phyloP scores from a whole-genome alignment of 2,113 vertebrate species.

The Pangasianodon hypophthalmus region DNA sequence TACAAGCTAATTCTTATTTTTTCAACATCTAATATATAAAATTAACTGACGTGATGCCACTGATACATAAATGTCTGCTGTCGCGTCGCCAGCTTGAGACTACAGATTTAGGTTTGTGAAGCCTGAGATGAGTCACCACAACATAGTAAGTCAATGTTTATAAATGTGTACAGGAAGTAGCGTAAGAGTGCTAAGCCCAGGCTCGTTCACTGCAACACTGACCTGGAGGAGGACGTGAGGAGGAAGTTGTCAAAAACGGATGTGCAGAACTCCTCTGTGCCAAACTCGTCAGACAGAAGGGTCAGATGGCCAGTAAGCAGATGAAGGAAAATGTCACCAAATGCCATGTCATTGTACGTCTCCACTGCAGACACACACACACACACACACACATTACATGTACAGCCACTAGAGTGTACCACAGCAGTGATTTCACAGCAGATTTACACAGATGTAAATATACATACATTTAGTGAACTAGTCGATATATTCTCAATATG shows the following conservation, averaged over 20 bases:
- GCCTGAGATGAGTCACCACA: background rate
- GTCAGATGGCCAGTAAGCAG: constrained; percentile 90
- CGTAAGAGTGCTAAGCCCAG: background rate
- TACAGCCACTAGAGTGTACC: background rate
- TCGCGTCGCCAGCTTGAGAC: background rate
- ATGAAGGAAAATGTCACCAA: constrained; percentile 96
- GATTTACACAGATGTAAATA: background rate
- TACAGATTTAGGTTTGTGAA: background rate
- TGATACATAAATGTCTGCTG: background rate
- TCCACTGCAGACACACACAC: constrained; percentile 74
- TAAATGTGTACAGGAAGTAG: background rate
- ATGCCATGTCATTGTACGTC: constrained; percentile 90
- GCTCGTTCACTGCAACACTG: constrained; percentile 25
- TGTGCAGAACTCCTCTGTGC: constrained; percentile 88
- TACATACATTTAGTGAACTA: background rate
- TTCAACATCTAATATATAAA: background rate
- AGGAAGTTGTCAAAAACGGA: constrained; percentile 92
- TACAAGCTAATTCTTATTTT: background rate
- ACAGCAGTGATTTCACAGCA: background rate
- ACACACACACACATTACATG: background rate
- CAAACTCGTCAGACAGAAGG: constrained; percentile 89
- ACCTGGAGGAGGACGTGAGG: constrained; percentile 89
- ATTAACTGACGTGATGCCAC: background rate
- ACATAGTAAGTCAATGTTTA: background rate
- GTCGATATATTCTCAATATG: background rate